Percentiles rank a stretch among this genome's conserved stretches.
These are phyloP conservation scores for Leptocoma aspasia DNA, from an alignment of 2,113 vertebrate species.

Conservation along the genomic window DNA sequence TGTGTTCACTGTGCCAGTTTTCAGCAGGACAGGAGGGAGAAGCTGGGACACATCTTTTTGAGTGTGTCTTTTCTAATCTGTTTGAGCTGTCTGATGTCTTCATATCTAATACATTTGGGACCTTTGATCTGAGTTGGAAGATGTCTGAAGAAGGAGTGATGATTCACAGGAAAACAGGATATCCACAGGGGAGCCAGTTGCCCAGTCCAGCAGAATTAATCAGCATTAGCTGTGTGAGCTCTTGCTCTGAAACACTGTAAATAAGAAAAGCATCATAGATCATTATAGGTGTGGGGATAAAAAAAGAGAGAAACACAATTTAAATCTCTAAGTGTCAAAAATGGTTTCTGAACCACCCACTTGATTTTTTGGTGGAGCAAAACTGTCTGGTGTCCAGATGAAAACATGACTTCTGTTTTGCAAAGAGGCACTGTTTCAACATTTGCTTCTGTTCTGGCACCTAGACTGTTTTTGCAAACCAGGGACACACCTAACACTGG, in stretches of 20 bases:
- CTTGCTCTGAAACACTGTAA: slow-evolving; percentile 27
- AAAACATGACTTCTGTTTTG: not conserved
- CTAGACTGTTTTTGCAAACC: not conserved
- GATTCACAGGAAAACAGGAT: slow-evolving; percentile 26
- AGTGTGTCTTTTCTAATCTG: not conserved
- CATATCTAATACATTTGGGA: not conserved
- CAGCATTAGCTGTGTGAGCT: slow-evolving; percentile 15
- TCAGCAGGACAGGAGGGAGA: not conserved
- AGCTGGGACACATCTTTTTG: not conserved
- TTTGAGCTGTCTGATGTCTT: slow-evolving; percentile 9
- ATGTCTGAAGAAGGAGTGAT: not conserved
- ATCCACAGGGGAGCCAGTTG: slow-evolving; percentile 36
- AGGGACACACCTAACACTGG: not conserved
- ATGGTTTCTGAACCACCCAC: not conserved
- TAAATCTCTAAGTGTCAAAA: not conserved
- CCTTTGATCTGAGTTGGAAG: slow-evolving; percentile 20
- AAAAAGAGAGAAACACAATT: not conserved
- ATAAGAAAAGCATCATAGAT: not conserved
- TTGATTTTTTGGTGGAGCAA: not conserved
- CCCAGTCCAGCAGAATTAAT: slow-evolving; percentile 43
- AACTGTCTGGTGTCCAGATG: not conserved
- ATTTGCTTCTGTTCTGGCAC: not conserved
- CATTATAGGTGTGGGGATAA: not conserved
- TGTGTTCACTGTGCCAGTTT: not conserved
- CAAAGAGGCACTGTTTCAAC: not conserved